Percentiles rank a stretch among this genome's conserved stretches.
phyloP scores from a whole-genome alignment of 2,113 vertebrate species.

The Tragelaphus buxtoni region DNA sequence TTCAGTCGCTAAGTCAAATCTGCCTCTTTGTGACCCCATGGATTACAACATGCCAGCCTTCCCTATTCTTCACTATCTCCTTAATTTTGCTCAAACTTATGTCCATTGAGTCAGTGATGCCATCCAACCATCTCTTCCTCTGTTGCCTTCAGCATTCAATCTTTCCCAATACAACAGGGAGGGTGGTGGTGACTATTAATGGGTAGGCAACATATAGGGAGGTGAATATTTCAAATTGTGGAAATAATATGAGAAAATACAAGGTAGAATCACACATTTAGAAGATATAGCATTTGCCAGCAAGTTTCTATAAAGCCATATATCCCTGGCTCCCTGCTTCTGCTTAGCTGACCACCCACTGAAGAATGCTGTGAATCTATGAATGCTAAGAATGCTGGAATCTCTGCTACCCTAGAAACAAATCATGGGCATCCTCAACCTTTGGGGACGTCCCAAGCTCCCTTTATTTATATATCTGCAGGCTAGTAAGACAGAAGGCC shows the following conservation, averaged over 20 bases:
- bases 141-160: not conserved
- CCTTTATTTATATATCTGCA: not conserved
- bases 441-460: not conserved
- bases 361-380: not conserved
- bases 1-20: not conserved
- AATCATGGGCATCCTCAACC: not conserved
- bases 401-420: not conserved
- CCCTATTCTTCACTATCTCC: not conserved
- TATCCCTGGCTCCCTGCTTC: not conserved
- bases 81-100: not conserved
- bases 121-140: not conserved
- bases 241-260: not conserved
- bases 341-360: not conserved
- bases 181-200: not conserved
- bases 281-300: not conserved
- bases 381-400: not conserved
- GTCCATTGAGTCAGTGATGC: not conserved
- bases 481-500: not conserved
- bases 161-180: not conserved
- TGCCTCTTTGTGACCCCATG: not conserved
- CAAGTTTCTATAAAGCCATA: not conserved
- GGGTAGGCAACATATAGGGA: not conserved
- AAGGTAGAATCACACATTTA: not conserved
- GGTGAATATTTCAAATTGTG: not conserved
- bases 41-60: not conserved